Base-by-base conservation (phyloP, 2,888 invertebrate species). In the Habrosyne pyritoides region DNA sequence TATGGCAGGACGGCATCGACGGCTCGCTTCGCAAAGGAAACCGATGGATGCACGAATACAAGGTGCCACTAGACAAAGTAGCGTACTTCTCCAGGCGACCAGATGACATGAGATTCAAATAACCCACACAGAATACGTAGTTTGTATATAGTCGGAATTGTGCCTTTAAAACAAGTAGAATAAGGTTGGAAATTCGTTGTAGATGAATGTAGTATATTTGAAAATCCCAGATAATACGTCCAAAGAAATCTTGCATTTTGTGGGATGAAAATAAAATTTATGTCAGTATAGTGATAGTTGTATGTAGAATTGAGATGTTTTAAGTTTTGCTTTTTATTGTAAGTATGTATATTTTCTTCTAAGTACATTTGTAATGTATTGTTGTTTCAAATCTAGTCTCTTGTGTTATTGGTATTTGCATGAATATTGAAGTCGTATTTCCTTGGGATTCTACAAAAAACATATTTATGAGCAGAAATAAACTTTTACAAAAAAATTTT, bases 1-100 rank as follows among this genome's bases (percentile, higher is more conserved):
- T 97, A 0, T 99, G 99, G 99, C 96, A 96, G 75, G 98, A 98
- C 77, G 98, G 98, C 12, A 96, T 97, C 67, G 97, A 97, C 80
- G 96, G 96, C 0, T 97, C 97, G 22, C 92, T 96, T 47, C 94
- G 97, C 33, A 97, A 98, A 75, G 98, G 98, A 0, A 97, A 95
- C 65, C 94, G 98, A 60, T 98, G 98, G 98, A 96, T 98, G 79
- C 97, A 98, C 79, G 96, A 96, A 74, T 98, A 98, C 83, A 94
- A 94, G 69, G 97, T 97, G 10, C 95, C 96, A 10, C 94, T 95
- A 54, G 94, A 97, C 67, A 95, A 96, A 80, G 94, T 98, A 10
- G 97, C 97, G 0, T 97, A 96, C 84, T 98, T 98, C 83, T 94
- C 96, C 12, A 95, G 96, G 77, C 95, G 96, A 94, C 97, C 97